A percentile compares a stretch with the other conserved stretches of the same genome.
Evolutionary conservation across 2,113 vertebrate genomes (phyloP).

Genomic region (Phalacrocorax aristotelis): DNA sequence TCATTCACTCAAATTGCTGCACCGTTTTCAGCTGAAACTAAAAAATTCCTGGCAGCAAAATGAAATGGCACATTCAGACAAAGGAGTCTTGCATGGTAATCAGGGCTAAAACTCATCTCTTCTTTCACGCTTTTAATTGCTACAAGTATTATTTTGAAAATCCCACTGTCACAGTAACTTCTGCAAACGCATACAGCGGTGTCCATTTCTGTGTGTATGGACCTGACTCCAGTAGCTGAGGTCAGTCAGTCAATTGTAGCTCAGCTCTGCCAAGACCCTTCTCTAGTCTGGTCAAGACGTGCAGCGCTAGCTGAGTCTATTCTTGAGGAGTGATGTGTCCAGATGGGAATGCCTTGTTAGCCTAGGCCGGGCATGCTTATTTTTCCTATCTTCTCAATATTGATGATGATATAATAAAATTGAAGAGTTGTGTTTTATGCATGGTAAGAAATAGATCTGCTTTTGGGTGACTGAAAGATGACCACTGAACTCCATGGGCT

Average conservation of each 20-base stretch:
- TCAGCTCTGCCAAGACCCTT: background rate
- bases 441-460: background rate
- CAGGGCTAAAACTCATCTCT: background rate
- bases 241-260: fast-evolving
- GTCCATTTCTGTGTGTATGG: background rate
- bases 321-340: background rate
- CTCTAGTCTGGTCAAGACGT: background rate
- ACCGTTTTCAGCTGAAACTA: background rate
- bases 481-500: background rate
- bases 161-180: background rate
- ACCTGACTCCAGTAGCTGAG: background rate
- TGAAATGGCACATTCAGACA: background rate
- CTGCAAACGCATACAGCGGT: background rate
- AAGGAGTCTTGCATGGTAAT: background rate
- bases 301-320: fast-evolving
- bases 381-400: background rate
- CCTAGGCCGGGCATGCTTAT: background rate
- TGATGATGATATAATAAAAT: background rate
- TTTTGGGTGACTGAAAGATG: background rate
- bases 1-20: background rate
- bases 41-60: background rate
- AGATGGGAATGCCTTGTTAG: background rate
- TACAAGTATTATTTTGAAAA: background rate
- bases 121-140: background rate
- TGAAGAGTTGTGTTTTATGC: background rate